These are phyloP conservation scores for Anser cygnoides DNA, from an alignment of 2,113 vertebrate genomes.

Conservation along the genomic window DNA sequence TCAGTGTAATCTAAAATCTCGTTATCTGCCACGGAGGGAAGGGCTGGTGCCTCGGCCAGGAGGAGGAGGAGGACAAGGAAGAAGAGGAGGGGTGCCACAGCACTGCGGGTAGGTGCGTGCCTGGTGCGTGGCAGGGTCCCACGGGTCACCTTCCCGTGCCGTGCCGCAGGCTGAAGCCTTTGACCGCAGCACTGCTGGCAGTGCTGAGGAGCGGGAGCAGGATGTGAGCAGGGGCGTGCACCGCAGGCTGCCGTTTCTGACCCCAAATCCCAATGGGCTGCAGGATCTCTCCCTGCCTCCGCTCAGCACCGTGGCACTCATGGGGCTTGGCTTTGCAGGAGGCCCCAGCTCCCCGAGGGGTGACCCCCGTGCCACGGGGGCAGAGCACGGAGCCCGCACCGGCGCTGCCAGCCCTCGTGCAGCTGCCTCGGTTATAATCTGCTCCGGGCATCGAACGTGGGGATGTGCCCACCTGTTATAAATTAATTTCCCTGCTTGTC, in stretches of 20 bases:
- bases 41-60: background rate
- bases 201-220: background rate
- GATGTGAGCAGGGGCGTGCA: background rate
- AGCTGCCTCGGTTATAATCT: background rate
- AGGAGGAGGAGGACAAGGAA: background rate
- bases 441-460: background rate
- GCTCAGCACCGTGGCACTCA: background rate
- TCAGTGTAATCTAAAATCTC: background rate
- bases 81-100: background rate
- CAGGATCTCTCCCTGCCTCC: rapidly evolving
- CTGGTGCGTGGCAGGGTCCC: background rate
- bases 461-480: background rate
- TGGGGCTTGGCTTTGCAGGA: background rate
- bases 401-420: too few species aligned
- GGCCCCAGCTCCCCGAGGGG: background rate
- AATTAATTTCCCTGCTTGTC: background rate
- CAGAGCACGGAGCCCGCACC: background rate
- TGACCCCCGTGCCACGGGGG: background rate
- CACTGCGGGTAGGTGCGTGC: rapidly evolving
- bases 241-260: background rate
- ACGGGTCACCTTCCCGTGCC: background rate
- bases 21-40: rapidly evolving
- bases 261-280: background rate
- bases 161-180: background rate
- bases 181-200: too few species aligned